A percentile compares a stretch with the other conserved stretches of the same genome.
Conservation (phyloP, 2,888 invertebrate genomes). For the Chelonus formosanus region DNA sequence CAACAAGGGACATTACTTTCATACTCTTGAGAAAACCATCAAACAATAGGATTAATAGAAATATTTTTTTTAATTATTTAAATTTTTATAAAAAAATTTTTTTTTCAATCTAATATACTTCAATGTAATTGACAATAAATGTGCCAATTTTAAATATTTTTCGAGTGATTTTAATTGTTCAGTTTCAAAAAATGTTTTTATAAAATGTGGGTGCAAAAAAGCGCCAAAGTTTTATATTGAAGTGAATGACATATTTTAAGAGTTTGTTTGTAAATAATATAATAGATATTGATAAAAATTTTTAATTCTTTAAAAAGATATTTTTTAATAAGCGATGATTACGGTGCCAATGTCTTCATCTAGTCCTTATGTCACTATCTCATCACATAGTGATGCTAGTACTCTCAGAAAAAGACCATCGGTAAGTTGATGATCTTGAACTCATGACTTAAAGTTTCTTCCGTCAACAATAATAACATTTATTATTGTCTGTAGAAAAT, state of each 20-base stretch:
- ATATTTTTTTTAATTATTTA: background rate
- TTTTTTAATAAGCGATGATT: slow-evolving; percentile 51
- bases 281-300: too few species aligned
- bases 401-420: slow-evolving; percentile 53
- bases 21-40: too few species aligned
- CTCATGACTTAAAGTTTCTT: slow-evolving; percentile 16
- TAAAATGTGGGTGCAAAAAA: background rate
- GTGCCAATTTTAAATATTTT: too few species aligned
- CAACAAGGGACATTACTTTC: slow-evolving; percentile 34
- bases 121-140: too few species aligned
- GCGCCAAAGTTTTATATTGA: too few species aligned
- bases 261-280: too few species aligned
- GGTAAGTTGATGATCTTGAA: slow-evolving; percentile 48
- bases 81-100: too few species aligned
- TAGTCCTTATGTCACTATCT: slow-evolving; percentile 58
- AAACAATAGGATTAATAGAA: too few species aligned
- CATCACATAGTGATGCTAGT: slow-evolving; percentile 61
- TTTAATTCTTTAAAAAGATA: background rate
- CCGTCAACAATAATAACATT: slow-evolving; percentile 21
- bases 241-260: too few species aligned
- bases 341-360: slow-evolving; percentile 58
- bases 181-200: too few species aligned
- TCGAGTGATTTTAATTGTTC: too few species aligned
- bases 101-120: too few species aligned
- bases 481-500: background rate